Conservation (phyloP, 2,888 invertebrate species). For the Marronus borbonicus region DNA sequence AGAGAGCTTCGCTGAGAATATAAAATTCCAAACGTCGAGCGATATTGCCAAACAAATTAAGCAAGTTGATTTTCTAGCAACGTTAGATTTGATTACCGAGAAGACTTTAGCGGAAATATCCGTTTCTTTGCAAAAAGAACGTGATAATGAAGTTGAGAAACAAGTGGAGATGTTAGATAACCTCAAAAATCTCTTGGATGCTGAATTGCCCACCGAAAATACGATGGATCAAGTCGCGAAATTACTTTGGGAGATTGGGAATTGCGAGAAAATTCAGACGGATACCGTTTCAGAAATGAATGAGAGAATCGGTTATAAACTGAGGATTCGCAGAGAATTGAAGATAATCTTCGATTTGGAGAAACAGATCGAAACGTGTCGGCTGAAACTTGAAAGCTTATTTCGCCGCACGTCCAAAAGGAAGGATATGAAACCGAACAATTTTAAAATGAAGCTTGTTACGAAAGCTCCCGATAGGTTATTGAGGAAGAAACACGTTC, state of each 20-base stretch:
- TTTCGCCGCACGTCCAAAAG: not conserved
- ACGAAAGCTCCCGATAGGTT: not conserved
- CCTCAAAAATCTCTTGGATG: conserved; percentile 70
- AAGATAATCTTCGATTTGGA: conserved; percentile 67
- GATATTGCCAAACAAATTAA: conserved; percentile 73
- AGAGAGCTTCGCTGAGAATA: conserved; percentile 63
- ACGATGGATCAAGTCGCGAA: conserved; percentile 64
- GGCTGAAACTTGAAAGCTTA: conserved; percentile 39
- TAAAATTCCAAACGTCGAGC: conserved; percentile 70
- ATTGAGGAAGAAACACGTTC: not conserved
- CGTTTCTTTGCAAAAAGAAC: conserved; percentile 71
- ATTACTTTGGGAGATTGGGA: conserved; percentile 68
- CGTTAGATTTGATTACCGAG: conserved; percentile 74
- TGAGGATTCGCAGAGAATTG: conserved; percentile 67
- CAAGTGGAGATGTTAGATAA: conserved; percentile 62
- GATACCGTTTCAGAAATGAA: conserved; percentile 67
- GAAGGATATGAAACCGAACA: not conserved
- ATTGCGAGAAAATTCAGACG: conserved; percentile 66
- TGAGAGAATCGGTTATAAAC: conserved; percentile 58
- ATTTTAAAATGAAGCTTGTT: not conserved
- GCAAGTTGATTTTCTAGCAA: conserved; percentile 69
- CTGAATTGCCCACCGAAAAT: conserved; percentile 65
- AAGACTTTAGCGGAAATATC: conserved; percentile 74
- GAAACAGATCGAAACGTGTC: conserved; percentile 62
- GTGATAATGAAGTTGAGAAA: conserved; percentile 68